Evolutionary conservation across 2,113 vertebrate species (phyloP), one percentile per base, ranked within the genome.

Genomic region (Arenaria interpres): DNA sequence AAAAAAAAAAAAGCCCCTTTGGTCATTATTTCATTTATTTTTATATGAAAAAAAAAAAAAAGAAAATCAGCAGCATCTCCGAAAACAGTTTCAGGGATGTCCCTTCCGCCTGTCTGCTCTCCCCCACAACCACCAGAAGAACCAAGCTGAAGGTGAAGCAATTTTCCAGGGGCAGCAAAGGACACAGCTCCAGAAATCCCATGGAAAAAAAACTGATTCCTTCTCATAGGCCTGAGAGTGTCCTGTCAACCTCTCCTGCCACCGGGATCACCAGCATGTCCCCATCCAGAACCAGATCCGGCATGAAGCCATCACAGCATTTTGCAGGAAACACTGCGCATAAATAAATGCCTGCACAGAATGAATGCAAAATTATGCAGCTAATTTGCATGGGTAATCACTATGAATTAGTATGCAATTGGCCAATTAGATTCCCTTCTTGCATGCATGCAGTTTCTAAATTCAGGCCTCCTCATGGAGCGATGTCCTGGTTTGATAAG

Each of bases 401-500:
- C 69, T 54, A n/a, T 30, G 79, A 85, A 93, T 91, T 90, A 90
- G 88, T 85, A 91, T 85, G 88, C 91, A 93, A 85, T 53, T 85
- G 91, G 88, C 63, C 91, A 95, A 93, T 84, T 88, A 93, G 63
- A 95, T 74, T 84, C 68, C 60, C 69, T 85, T 81, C 85, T 76
- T 76, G 79, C 88, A 85, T 60, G 73, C 24, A 50, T 33, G 41
- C 35, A 2, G 2, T 45, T 76, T 51, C 64, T 67, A 62, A 93
- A 93, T 81, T 76, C 84, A 72, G 35, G 59, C 41, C 53, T 76
- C 85, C 50, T 72, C 74, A 73, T 2, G 33, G 57, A 62, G 79
- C 1, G 1, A 88, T 91, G 46, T 56, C 74, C 32, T 22, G 22
- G 74, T 45, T 72, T 81, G 79, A 72, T 81, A 91, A 85, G 48